phyloP scores from a whole-genome alignment of 2,797 vertebrate genomes.

The Gadopsis bispinosus region DNA sequence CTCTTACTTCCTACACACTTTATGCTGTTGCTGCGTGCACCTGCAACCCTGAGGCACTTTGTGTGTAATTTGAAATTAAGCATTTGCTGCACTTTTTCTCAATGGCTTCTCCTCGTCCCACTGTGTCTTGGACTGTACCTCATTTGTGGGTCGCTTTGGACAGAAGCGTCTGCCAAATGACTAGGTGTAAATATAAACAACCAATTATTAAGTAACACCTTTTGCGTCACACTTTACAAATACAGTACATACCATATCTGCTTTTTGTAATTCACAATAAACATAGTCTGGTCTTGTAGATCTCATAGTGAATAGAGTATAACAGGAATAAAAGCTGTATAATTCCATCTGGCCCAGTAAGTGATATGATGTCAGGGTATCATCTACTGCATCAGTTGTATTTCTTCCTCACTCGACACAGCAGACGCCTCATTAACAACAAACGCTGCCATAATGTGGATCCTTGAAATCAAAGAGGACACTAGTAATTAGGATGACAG shows the following conservation, averaged over 20 bases:
- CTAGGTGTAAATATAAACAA: not conserved
- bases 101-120: not conserved
- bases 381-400: not conserved
- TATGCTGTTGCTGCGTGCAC: not conserved
- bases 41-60: not conserved
- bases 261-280: not conserved
- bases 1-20: not conserved
- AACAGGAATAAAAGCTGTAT: not conserved
- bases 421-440: conserved; percentile 49
- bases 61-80: not conserved
- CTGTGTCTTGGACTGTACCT: not conserved
- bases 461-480: conserved; percentile 49
- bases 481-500: conserved; percentile 42
- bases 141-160: not conserved
- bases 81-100: not conserved
- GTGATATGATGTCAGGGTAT: conserved; percentile 37
- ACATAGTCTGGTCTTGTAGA: not conserved
- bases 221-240: not conserved
- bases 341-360: not conserved
- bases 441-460: conserved; percentile 31
- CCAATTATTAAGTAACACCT: not conserved
- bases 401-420: not conserved
- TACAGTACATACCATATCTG: not conserved
- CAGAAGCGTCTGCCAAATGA: not conserved
- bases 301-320: not conserved